These are phyloP conservation scores for Acanthurus lineatus DNA, from an alignment of 2,797 vertebrate species.

Conservation along the genomic window DNA sequence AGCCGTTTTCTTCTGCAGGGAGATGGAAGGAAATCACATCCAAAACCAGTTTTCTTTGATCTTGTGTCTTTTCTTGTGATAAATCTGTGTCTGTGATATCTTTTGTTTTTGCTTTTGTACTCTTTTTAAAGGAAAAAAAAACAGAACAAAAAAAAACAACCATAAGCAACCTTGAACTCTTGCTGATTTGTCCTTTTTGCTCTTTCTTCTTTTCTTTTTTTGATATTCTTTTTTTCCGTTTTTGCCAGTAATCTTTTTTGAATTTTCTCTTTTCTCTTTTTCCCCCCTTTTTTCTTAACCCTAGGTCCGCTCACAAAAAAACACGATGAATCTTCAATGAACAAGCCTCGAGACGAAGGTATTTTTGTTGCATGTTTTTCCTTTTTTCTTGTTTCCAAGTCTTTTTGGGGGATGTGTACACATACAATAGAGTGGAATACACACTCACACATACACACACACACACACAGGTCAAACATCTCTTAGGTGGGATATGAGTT, in stretches of 20 bases:
- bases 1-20: conserved; percentile 72
- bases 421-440: conserved; percentile 47
- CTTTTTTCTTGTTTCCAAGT: conserved; percentile 88
- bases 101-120: conserved; percentile 85
- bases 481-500: conserved; percentile 65
- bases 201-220: conserved; percentile 90
- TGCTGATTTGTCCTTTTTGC: conserved; percentile 87
- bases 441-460: conserved; percentile 31
- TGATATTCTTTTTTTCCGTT: conserved; percentile 85
- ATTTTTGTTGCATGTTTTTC: conserved; percentile 91
- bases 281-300: conserved; percentile 93
- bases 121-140: conserved; percentile 76
- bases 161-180: conserved; percentile 80
- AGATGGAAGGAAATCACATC: conserved; percentile 48
- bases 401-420: conserved; percentile 83
- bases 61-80: conserved; percentile 88
- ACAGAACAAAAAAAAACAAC: conserved; percentile 34
- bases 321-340: conserved; percentile 94
- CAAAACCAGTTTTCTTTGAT: conserved; percentile 79
- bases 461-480: conserved; percentile 51
- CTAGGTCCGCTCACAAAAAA: conserved; percentile 98
- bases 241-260: conserved; percentile 91
- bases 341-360: conserved; percentile 91
- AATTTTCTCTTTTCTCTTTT: conserved; percentile 94
- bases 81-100: conserved; percentile 87